A percentile compares a stretch with the other conserved stretches of the same genome.
Evolutionary conservation across 2,888 invertebrate genomes (phyloP).

Genomic region (Anoplius nigerrimus): DNA sequence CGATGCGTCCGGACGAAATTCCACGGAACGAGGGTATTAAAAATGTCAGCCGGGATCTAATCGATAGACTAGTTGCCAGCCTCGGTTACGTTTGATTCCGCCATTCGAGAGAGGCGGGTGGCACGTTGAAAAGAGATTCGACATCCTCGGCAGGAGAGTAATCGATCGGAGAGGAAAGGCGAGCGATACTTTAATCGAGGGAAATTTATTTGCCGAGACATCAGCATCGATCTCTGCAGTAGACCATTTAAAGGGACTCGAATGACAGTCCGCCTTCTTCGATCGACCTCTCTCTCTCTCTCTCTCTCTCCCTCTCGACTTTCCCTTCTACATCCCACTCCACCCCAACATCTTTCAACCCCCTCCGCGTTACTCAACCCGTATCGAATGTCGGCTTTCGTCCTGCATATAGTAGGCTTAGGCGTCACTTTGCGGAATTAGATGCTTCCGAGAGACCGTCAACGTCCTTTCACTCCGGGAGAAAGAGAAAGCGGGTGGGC

Average conservation of each 20-base stretch:
- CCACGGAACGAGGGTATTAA: too few species aligned
- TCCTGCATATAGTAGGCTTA: conserved; percentile 69
- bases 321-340: conserved; percentile 44
- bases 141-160: not conserved
- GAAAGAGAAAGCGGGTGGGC: not conserved
- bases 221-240: conserved; percentile 50
- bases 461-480: conserved; percentile 24
- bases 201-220: conserved; percentile 38
- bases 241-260: conserved; percentile 48
- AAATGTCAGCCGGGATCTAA: too few species aligned
- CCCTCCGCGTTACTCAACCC: conserved; percentile 53
- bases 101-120: too few species aligned
- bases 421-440: conserved; percentile 70
- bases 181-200: conserved; percentile 1
- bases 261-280: conserved; percentile 35
- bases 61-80: too few species aligned
- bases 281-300: conserved; percentile 16
- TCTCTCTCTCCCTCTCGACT: conserved; percentile 31
- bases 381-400: conserved; percentile 66
- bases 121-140: not conserved
- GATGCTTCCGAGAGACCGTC: conserved; percentile 53
- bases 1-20: too few species aligned
- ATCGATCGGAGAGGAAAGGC: conserved; percentile 3
- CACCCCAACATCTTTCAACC: conserved; percentile 15
- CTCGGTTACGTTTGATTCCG: too few species aligned